Evolutionary conservation across 2,113 vertebrate species (phyloP).

Genomic region (Sardina pilchardus): DNA sequence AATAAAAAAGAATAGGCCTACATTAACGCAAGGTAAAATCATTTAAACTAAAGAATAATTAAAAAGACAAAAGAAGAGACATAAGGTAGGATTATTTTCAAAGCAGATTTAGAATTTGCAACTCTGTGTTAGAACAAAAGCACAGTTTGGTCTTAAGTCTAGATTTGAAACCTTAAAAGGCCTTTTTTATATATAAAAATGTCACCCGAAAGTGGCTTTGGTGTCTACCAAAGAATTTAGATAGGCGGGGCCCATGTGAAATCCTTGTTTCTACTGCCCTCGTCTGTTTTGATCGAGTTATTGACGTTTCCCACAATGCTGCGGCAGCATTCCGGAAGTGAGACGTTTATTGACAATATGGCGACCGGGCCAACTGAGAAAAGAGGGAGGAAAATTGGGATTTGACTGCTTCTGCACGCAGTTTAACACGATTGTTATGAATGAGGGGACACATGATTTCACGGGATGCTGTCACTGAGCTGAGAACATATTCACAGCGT

Average conservation of each 20-base stretch:
- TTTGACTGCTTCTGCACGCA: constrained; percentile 57
- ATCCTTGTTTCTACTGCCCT: neutral
- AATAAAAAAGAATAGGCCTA: too few relatives aligned
- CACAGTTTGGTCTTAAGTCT: too few relatives aligned
- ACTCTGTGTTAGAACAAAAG: too few relatives aligned
- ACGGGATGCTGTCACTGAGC: constrained; percentile 71
- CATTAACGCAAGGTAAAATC: too few relatives aligned
- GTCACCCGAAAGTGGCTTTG: too few relatives aligned
- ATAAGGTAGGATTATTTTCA: too few relatives aligned
- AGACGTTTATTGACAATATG: constrained; percentile 88
- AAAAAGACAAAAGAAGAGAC: too few relatives aligned
- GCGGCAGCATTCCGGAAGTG: constrained; percentile 77
- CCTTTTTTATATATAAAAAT: too few relatives aligned
- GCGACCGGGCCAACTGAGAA: constrained; percentile 64
- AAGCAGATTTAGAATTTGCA: too few relatives aligned
- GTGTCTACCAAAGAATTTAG: too few relatives aligned
- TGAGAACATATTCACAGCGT: constrained; percentile 62
- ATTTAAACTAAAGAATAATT: too few relatives aligned
- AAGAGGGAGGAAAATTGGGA: constrained; percentile 59
- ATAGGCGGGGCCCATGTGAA: neutral
- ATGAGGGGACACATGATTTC: constrained; percentile 72
- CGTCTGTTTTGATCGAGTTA: neutral
- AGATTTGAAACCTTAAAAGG: too few relatives aligned
- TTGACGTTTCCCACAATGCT: constrained; percentile 34
- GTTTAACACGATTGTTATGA: constrained; percentile 55